These are phyloP conservation scores for Simalia tracyae DNA, from an alignment of 2,797 vertebrate species.

Conservation along the genomic window DNA sequence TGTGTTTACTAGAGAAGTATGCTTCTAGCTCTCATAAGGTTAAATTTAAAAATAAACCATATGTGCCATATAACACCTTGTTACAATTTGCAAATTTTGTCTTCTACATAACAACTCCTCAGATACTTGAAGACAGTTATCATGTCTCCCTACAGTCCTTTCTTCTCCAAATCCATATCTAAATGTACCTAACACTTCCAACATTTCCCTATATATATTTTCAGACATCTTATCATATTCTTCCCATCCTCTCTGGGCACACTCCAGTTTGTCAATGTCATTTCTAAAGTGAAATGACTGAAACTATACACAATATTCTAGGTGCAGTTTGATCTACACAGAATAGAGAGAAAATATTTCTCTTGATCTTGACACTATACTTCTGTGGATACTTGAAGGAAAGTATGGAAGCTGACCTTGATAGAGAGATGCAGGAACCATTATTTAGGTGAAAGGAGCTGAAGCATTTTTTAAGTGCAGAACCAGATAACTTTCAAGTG, in stretches of 20 bases:
- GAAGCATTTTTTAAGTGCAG: too few relatives aligned
- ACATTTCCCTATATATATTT: not conserved
- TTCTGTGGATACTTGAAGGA: too few relatives aligned
- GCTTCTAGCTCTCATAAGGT: not conserved
- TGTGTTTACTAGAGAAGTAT: constrained; percentile 1
- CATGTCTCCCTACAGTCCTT: not conserved
- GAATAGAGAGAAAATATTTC: too few relatives aligned
- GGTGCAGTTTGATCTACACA: too few relatives aligned
- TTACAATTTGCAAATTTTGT: not conserved
- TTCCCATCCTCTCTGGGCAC: not conserved
- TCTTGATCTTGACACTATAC: too few relatives aligned
- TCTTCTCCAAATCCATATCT: not conserved
- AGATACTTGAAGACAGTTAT: not conserved
- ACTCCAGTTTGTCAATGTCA: not conserved
- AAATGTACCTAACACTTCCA: not conserved
- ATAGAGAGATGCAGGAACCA: too few relatives aligned
- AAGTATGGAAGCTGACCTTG: too few relatives aligned
- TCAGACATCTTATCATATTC: not conserved
- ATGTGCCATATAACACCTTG: not conserved
- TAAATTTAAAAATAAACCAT: not conserved
- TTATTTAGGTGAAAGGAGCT: too few relatives aligned
- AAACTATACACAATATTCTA: not conserved
- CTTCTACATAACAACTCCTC: not conserved
- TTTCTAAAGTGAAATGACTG: not conserved
- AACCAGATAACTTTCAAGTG: too few relatives aligned